phyloP scores from a whole-genome alignment of 2,888 invertebrate species.

The Urechis unicinctus region DNA sequence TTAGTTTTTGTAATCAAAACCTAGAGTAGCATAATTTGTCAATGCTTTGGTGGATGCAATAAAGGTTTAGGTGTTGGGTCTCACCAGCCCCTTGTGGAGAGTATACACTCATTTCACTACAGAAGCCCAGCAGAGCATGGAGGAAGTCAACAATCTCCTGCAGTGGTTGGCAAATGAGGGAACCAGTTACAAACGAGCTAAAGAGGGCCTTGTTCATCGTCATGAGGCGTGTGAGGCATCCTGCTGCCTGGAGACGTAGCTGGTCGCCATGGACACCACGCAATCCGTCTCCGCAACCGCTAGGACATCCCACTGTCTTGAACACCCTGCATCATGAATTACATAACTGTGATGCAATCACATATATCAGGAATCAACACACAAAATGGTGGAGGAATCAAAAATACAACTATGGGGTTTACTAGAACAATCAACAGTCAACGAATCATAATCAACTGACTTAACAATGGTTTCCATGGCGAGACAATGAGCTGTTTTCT shows the following conservation, averaged over 20 bases:
- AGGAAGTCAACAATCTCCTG: slow-evolving; percentile 85
- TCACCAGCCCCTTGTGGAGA: background rate
- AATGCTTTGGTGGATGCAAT: too few relatives aligned
- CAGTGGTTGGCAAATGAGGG: slow-evolving; percentile 67
- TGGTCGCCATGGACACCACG: slow-evolving; percentile 38
- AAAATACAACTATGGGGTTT: background rate
- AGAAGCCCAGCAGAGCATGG: slow-evolving; percentile 92
- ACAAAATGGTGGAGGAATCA: background rate
- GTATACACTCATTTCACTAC: slow-evolving; percentile 62
- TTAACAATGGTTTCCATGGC: slow-evolving; percentile 61
- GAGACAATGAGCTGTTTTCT: slow-evolving; percentile 10
- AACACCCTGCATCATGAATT: slow-evolving; percentile 61
- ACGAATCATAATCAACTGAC: slow-evolving; percentile 27
- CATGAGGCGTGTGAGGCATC: slow-evolving; percentile 69
- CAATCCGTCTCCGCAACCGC: slow-evolving; percentile 77
- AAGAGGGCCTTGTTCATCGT: slow-evolving; percentile 64
- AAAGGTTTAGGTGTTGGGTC: too few relatives aligned
- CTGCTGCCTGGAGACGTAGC: slow-evolving; percentile 77
- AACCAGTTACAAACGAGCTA: slow-evolving; percentile 63
- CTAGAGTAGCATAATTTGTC: too few relatives aligned
- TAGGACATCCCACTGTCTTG: slow-evolving; percentile 86
- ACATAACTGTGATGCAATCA: background rate
- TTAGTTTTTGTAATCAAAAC: too few relatives aligned
- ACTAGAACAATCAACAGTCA: background rate
- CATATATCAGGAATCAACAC: background rate